phyloP scores from a whole-genome alignment of 2,888 invertebrate species.

The Tholera decimalis region DNA sequence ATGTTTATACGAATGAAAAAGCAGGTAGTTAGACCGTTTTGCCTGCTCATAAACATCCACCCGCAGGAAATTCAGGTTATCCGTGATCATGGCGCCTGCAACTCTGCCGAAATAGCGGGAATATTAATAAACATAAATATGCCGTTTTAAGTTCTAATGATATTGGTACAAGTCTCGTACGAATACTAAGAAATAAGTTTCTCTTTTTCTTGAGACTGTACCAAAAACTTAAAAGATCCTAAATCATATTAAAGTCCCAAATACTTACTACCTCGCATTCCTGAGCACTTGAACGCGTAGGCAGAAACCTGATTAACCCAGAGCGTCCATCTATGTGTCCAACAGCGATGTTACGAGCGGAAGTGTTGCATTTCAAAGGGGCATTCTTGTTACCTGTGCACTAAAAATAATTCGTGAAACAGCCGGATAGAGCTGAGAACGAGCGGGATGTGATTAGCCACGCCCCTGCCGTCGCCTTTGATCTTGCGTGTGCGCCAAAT shows the following conservation, averaged over 20 bases:
- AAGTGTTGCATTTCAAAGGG: constrained; percentile 90
- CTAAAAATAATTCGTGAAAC: constrained; percentile 83
- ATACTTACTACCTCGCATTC: background rate
- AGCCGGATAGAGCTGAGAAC: constrained; percentile 73
- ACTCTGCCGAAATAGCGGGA: too few species aligned
- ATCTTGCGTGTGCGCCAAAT: constrained; percentile 77
- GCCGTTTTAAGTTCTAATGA: too few species aligned
- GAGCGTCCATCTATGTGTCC: constrained; percentile 64
- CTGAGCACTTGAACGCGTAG: constrained; percentile 40
- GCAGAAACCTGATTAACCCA: constrained; percentile 43
- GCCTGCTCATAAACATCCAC: too few species aligned
- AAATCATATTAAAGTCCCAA: background rate
- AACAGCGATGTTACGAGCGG: constrained; percentile 83
- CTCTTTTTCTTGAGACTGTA: background rate
- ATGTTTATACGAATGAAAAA: too few species aligned
- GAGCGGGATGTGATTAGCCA: constrained; percentile 77
- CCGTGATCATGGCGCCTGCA: too few species aligned
- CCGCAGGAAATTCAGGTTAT: too few species aligned
- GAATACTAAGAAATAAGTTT: background rate
- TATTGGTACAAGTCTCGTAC: background rate
- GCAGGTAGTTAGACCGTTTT: too few species aligned
- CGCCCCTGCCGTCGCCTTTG: constrained; percentile 80
- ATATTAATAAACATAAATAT: too few species aligned
- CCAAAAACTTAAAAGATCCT: background rate
- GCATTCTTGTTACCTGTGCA: constrained; percentile 90